Conservation (phyloP, 2,113 vertebrate genomes). For the Lampris megalopsis region DNA sequence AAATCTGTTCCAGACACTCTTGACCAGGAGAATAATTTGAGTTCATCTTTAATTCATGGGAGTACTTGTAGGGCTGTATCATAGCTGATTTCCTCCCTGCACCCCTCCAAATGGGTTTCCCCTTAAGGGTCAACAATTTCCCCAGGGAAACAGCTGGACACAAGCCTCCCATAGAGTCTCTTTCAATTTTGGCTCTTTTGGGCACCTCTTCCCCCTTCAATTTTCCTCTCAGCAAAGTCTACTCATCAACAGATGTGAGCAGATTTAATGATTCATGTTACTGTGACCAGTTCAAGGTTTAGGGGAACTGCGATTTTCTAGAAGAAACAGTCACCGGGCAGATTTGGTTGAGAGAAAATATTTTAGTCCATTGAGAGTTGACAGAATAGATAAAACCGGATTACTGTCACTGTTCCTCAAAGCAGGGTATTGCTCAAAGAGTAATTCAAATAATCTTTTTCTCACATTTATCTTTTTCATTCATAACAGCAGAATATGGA, state of each 20-base stretch:
- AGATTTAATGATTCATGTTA: conserved; percentile 8
- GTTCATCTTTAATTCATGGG: conserved; percentile 80
- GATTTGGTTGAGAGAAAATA: conserved; percentile 12
- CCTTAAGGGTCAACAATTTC: conserved; percentile 53
- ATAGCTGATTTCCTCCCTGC: conserved; percentile 48
- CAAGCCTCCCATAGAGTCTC: conserved; percentile 2
- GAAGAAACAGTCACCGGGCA: neutral
- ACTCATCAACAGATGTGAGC: conserved; percentile 6
- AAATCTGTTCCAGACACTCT: conserved; percentile 71
- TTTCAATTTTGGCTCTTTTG: conserved; percentile 6
- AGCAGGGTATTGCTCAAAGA: neutral
- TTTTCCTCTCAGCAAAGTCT: conserved; percentile 10
- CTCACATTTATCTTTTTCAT: too few species aligned
- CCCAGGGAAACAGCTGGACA: conserved; percentile 56
- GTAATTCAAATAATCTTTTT: neutral
- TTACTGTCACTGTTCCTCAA: neutral
- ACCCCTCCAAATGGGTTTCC: conserved; percentile 47
- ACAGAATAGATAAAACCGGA: neutral
- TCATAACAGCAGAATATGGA: too few species aligned
- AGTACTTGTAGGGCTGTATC: conserved; percentile 46
- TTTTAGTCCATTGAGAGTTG: conserved; percentile 4
- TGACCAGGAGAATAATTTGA: conserved; percentile 63
- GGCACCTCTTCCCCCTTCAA: neutral
- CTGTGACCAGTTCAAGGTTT: conserved; percentile 18
- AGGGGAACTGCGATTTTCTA: neutral